Evolutionary conservation across 2,888 invertebrate genomes (phyloP).

Genomic region (Drosophila prostipennis): DNA sequence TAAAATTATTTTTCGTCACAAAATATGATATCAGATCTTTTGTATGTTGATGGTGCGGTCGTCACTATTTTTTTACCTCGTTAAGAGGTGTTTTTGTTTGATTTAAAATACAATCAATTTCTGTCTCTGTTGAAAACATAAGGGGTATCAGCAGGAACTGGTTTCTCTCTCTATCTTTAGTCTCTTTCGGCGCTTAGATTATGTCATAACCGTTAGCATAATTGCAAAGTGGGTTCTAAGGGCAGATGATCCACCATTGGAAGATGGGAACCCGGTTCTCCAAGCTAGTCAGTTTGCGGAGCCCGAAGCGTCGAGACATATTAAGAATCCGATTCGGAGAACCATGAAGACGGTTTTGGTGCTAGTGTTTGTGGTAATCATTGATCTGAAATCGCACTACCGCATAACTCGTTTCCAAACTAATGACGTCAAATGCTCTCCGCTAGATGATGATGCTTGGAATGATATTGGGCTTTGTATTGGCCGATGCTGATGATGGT

Average conservation of each 20-base stretch:
- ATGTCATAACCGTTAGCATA: slow-evolving; percentile 6
- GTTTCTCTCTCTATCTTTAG: slow-evolving; percentile 2
- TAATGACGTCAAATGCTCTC: slow-evolving; percentile 31
- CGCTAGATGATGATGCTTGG: slow-evolving; percentile 18
- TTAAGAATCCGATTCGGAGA: slow-evolving; percentile 6
- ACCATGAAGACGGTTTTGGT: slow-evolving; percentile 34
- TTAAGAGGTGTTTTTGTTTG: too few relatives aligned
- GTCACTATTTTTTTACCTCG: too few relatives aligned
- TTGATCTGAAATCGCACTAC: background rate
- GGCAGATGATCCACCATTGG: background rate
- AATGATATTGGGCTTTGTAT: slow-evolving; percentile 9
- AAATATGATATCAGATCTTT: too few relatives aligned
- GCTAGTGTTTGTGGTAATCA: slow-evolving; percentile 26
- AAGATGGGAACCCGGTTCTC: background rate
- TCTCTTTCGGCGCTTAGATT: background rate
- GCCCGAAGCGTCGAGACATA: slow-evolving; percentile 27
- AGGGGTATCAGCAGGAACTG: slow-evolving; percentile 3
- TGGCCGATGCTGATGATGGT: slow-evolving; percentile 22
- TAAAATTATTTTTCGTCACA: too few relatives aligned
- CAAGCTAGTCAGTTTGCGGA: slow-evolving; percentile 28
- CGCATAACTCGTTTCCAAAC: slow-evolving; percentile 30
- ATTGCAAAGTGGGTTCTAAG: slow-evolving; percentile 23
- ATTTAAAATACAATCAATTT: background rate
- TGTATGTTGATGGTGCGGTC: too few relatives aligned
- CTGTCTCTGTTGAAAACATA: too few relatives aligned